Conservation (phyloP, 1,140 invertebrate genomes). For the Drosophila watanabei region DNA sequence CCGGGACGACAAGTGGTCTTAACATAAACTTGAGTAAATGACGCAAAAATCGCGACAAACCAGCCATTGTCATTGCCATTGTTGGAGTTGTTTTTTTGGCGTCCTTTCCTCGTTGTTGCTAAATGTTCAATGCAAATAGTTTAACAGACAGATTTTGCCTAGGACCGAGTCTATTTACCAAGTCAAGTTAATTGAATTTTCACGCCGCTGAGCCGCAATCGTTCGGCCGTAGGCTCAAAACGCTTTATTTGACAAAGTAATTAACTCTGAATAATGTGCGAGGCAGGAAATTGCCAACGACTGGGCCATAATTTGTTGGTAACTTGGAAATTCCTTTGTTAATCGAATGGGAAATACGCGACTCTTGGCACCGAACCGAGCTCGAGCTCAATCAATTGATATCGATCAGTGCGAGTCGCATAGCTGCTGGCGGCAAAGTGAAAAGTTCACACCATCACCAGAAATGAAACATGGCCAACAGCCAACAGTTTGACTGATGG, state of each 20-base stretch:
- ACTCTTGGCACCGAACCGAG: background rate
- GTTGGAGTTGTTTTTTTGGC: constrained; percentile 8
- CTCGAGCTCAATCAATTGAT: constrained; percentile 45
- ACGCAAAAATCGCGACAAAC: constrained; percentile 55
- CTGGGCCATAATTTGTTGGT: constrained; percentile 67
- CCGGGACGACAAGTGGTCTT: constrained; percentile 71
- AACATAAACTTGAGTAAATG: constrained; percentile 56
- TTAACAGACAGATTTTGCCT: constrained; percentile 26
- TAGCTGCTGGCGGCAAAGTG: constrained; percentile 34
- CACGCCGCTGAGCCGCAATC: constrained; percentile 48
- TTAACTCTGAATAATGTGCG: constrained; percentile 75
- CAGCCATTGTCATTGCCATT: constrained; percentile 16
- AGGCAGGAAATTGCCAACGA: constrained; percentile 69
- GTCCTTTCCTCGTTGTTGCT: constrained; percentile 23
- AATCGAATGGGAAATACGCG: constrained; percentile 42
- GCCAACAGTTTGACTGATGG: constrained; percentile 49
- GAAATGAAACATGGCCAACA: constrained; percentile 37
- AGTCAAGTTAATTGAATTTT: constrained; percentile 77
- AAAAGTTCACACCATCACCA: constrained; percentile 37
- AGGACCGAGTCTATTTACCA: constrained; percentile 44
- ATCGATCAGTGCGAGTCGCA: constrained; percentile 42
- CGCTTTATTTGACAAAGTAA: constrained; percentile 77
- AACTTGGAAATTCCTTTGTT: constrained; percentile 39
- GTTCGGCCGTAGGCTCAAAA: constrained; percentile 22
- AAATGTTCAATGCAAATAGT: constrained; percentile 73